Percentiles rank a stretch among this genome's conserved stretches.
Conservation (phyloP, 1,140 invertebrate species). For the Aphaenogaster ashmeadi region DNA sequence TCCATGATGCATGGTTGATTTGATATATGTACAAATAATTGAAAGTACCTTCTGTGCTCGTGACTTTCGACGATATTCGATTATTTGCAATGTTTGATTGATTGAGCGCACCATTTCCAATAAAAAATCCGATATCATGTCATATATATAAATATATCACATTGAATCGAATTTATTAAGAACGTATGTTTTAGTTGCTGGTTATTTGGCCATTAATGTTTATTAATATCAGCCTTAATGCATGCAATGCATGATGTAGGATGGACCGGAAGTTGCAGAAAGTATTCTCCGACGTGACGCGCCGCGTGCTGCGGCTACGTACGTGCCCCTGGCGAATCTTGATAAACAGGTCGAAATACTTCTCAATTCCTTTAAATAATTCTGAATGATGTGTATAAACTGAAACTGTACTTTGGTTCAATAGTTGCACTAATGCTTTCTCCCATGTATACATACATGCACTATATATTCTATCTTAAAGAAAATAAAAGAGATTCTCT, state of each 20-base stretch:
- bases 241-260: slow-evolving; percentile 87
- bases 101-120: slow-evolving; percentile 71
- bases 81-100: slow-evolving; percentile 72
- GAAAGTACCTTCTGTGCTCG: slow-evolving; percentile 65
- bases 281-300: slow-evolving; percentile 85
- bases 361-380: slow-evolving; percentile 85
- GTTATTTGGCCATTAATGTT: slow-evolving; percentile 83
- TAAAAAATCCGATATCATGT: slow-evolving; percentile 56
- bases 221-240: slow-evolving; percentile 86
- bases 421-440: slow-evolving; percentile 79
- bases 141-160: slow-evolving; percentile 75
- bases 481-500: slow-evolving; percentile 49
- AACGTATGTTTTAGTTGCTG: slow-evolving; percentile 78
- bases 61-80: slow-evolving; percentile 62
- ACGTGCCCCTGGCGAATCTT: slow-evolving; percentile 87
- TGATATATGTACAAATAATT: slow-evolving; percentile 70
- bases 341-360: slow-evolving; percentile 87
- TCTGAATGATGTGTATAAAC: slow-evolving; percentile 77
- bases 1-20: slow-evolving; percentile 77
- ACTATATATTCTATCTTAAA: slow-evolving; percentile 73
- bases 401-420: slow-evolving; percentile 73
- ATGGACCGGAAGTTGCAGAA: slow-evolving; percentile 85
- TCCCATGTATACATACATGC: slow-evolving; percentile 79
- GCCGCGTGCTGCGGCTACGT: slow-evolving; percentile 85
- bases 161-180: slow-evolving; percentile 74